Conservation (phyloP, 2,888 invertebrate species). For the Chironomus tentans region DNA sequence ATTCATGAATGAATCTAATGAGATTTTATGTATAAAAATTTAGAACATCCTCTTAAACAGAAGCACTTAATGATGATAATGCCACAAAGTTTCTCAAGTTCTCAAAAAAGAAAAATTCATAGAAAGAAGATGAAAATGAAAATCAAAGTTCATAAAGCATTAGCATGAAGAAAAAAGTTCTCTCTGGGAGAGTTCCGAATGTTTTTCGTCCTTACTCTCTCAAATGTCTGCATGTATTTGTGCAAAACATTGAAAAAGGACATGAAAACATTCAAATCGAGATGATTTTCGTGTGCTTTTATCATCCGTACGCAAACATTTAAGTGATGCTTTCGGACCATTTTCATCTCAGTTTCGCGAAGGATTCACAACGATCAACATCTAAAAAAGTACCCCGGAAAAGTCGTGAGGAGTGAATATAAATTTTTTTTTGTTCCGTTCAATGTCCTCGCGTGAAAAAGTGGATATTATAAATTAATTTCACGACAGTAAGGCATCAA, state of each 20-base stretch:
- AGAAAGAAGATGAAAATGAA: not conserved
- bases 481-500: not conserved
- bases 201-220: not conserved
- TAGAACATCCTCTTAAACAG: not conserved
- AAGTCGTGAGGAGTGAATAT: not conserved
- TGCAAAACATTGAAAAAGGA: not conserved
- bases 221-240: not conserved
- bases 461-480: not conserved
- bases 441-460: not conserved
- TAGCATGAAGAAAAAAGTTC: too few relatives aligned
- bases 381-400: not conserved
- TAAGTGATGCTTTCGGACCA: not conserved
- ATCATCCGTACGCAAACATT: not conserved
- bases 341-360: slow-evolving; percentile 22
- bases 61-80: not conserved
- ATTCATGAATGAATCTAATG: not conserved
- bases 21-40: not conserved
- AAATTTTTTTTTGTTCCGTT: not conserved
- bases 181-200: not conserved
- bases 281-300: not conserved
- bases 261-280: not conserved
- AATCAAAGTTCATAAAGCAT: not conserved
- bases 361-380: not conserved
- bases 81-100: not conserved
- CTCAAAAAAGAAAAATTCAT: not conserved